Conservation (phyloP, 2,113 vertebrate genomes). For the Tetrao urogallus region DNA sequence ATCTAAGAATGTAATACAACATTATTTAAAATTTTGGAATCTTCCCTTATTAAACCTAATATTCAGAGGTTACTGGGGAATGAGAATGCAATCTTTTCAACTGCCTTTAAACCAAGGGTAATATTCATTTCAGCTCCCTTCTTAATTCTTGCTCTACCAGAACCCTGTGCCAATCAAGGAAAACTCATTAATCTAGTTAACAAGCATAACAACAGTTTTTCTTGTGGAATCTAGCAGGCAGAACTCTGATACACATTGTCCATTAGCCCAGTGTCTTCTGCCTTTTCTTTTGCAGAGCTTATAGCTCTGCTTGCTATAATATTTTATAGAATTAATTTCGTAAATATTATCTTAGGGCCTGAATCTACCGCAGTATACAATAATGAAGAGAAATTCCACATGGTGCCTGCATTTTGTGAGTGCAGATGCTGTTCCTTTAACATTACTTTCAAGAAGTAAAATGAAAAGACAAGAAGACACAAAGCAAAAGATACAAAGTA, state of each 20-base stretch:
- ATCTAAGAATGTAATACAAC: slow-evolving; percentile 52
- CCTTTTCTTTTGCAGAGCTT: neutral
- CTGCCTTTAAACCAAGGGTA: slow-evolving; percentile 38
- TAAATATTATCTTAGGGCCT: neutral
- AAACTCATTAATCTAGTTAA: slow-evolving; percentile 65
- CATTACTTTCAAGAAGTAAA: neutral
- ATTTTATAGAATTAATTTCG: neutral
- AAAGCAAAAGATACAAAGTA: neutral
- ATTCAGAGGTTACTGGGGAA: slow-evolving; percentile 32
- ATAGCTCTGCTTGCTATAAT: neutral
- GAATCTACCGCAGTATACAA: neutral
- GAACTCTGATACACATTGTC: slow-evolving; percentile 13
- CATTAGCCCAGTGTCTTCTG: neutral
- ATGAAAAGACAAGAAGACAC: neutral
- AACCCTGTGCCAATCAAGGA: slow-evolving; percentile 37
- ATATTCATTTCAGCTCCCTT: neutral
- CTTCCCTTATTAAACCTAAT: slow-evolving; percentile 46
- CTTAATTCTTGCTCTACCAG: slow-evolving; percentile 44
- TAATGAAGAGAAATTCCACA: neutral
- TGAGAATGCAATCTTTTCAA: slow-evolving; percentile 35
- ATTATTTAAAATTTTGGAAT: slow-evolving; percentile 51
- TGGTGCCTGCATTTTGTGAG: neutral
- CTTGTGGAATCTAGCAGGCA: slow-evolving; percentile 56
- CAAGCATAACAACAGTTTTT: slow-evolving; percentile 50
- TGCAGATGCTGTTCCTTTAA: neutral